Base-by-base conservation (phyloP, 2,797 vertebrate species). In the Trematomus bernacchii region DNA sequence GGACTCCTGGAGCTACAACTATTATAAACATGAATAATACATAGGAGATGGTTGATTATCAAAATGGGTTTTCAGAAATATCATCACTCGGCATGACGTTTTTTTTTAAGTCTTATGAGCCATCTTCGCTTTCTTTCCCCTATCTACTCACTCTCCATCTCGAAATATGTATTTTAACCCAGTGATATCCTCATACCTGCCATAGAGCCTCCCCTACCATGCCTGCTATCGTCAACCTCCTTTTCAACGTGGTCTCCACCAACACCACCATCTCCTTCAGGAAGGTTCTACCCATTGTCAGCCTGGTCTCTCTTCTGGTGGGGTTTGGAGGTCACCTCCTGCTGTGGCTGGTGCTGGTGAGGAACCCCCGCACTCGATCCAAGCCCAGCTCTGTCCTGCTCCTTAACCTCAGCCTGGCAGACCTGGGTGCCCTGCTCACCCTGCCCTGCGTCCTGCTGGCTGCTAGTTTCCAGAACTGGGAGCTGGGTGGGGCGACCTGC, bases 211-310 rank as follows among this genome's bases (percentile, higher is more conserved):
- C 2, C 0, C 64, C 30, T 19, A 53, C 43, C 81, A 94, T 94
- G 93, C 93, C 94, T 0, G 92, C 92, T 68, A 94, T 95, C 7
- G 89, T 94, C 73, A 94, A 94, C 86, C 92, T 94, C 48, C 90
- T 95, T 14, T 95, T 93, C 74, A 93, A 93, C 21, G 86, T 90
- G 0, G 87, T 94, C n/a, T 92, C 87, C 79, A 92, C 93, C 84
- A 94, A 95, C 85, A 94, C 93, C 84, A 92, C 92, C 85, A 93
- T 94, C 85, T 87, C 93, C 68, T 95, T 94, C 83, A 66, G 76
- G 0, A 77, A 88, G 88, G 90, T 91, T 73, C 80, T 95, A 80
- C 93, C 89, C 2, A 62, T 90, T 87, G 89, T 95, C 77, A 94
- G 93, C 72, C 58, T 93, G 47, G 61, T 94, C 6, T 93, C 93